Base-by-base conservation (phyloP, 2,888 invertebrate species). In the Phlogophora meticulosa region DNA sequence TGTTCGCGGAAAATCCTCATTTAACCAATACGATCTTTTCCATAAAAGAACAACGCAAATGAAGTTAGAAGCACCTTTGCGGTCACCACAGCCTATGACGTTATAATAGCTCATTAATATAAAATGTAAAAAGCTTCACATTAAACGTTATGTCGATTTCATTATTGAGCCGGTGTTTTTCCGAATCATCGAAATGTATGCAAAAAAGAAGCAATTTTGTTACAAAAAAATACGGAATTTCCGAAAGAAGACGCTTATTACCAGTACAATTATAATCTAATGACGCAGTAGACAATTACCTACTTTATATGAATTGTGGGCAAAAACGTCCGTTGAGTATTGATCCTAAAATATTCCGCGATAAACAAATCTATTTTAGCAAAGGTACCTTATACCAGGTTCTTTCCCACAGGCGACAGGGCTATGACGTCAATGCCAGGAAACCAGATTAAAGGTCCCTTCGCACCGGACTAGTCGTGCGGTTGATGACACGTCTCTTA, bases 391-490 rank as follows among this genome's bases (percentile, higher is more conserved):
- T 45, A 48, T 53, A 36, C 7, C 7, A 15, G 64, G 28, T 22
- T 52, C n/a, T 45, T 51, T 42, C 32, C 22, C 64, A 73, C 46
- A 48, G 15, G 73, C 22, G 2, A 20, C 40, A 32, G 28, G 15
- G 10, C 34, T 64, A 42, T 69, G 69, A 69, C 69, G 69, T 69
- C 69, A 69, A 69, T 51, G 38, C 17, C 38, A 32, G 22, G 42
- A 2, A 45, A 63, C 72, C 11, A 45, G 45, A 72, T 68, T 63
- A 51, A 68, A 38, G 63, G 32, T n/a, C 32, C 72, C 7, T 68
- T 62, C 22, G 5, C 38, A 68, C 36, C 11, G 2, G 38, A 7
- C 36, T 42, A 11, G 5, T 22, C 40, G 10, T 7, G 9, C 28
- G 36, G 11, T 28, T 32, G 15, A 15, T n/a, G 7, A 22, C 32